These are phyloP conservation scores for Octodonta nipae DNA, from an alignment of 2,888 invertebrate genomes.

Conservation along the genomic window DNA sequence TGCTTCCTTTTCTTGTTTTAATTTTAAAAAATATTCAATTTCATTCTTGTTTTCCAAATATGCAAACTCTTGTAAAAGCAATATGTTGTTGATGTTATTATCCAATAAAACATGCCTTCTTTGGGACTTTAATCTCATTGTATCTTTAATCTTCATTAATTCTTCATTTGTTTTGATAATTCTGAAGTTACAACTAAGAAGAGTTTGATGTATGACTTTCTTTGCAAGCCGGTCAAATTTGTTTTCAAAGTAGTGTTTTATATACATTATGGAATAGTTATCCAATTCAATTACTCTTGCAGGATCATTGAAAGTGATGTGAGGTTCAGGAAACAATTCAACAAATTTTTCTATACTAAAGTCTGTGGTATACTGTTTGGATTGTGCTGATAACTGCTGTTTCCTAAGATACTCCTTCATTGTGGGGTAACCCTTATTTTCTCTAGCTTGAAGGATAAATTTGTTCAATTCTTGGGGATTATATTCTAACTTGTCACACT, in stretches of 20 bases:
- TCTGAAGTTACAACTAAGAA: constrained; percentile 3
- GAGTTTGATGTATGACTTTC: constrained; percentile 7
- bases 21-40: constrained; percentile 20
- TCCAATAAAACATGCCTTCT: constrained; percentile 8
- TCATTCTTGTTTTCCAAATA: constrained; percentile 25
- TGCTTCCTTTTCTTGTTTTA: constrained; percentile 15
- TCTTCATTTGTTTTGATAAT: constrained; percentile 5
- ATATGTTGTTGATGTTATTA: constrained; percentile 21
- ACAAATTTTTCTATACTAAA: constrained; percentile 36
- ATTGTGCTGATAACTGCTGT: constrained; percentile 21
- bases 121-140: constrained; percentile 8
- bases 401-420: not conserved
- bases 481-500: not conserved
- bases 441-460: not conserved
- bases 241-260: constrained; percentile 15
- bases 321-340: constrained; percentile 36
- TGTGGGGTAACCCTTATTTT: not conserved
- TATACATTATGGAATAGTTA: constrained; percentile 8
- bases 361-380: constrained; percentile 33
- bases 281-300: constrained; percentile 10
- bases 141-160: too few species aligned
- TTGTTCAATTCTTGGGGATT: not conserved
- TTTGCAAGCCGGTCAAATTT: constrained; percentile 14
- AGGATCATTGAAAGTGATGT: constrained; percentile 18
- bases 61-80: constrained; percentile 30